These are phyloP conservation scores for Holothuria scabra DNA, from an alignment of 53 echinoderm and acorn worm species.

Conservation along the genomic window DNA sequence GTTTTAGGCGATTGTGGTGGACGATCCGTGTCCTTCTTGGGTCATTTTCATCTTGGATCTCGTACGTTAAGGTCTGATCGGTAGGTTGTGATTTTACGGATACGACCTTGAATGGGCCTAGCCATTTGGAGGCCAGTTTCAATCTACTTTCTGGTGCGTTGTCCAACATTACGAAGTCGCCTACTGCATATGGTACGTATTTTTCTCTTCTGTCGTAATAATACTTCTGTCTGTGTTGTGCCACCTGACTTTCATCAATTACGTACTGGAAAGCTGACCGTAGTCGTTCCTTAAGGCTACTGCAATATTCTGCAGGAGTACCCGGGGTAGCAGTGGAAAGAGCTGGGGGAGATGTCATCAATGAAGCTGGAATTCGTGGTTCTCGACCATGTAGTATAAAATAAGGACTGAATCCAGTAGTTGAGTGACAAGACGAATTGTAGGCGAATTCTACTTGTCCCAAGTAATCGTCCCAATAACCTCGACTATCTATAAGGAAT, in stretches of 20 bases:
- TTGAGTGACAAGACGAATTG: conserved; percentile 22
- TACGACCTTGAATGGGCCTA: neutral
- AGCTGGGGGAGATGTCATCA: too few species aligned
- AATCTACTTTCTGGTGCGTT: neutral
- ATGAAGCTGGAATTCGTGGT: neutral
- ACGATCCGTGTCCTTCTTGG: neutral
- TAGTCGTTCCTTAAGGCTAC: conserved; percentile 19
- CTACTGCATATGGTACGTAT: neutral
- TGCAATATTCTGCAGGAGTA: conserved; percentile 30
- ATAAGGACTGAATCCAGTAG: conserved; percentile 14
- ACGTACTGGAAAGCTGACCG: neutral
- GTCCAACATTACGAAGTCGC: neutral
- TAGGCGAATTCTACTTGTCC: conserved; percentile 41
- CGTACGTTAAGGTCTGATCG: neutral
- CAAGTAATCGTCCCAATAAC: conserved; percentile 13
- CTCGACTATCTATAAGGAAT: neutral
- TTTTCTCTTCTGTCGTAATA: neutral
- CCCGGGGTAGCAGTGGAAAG: neutral
- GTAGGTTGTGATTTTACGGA: neutral
- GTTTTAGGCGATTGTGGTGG: neutral
- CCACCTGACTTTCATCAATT: neutral
- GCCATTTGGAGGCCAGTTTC: neutral
- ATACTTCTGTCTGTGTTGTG: conserved; percentile 13
- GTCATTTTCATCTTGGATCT: neutral
- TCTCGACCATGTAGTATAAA: conserved; percentile 10